Conservation (phyloP, 1,140 invertebrate genomes). For the Mylabris phalerata region DNA sequence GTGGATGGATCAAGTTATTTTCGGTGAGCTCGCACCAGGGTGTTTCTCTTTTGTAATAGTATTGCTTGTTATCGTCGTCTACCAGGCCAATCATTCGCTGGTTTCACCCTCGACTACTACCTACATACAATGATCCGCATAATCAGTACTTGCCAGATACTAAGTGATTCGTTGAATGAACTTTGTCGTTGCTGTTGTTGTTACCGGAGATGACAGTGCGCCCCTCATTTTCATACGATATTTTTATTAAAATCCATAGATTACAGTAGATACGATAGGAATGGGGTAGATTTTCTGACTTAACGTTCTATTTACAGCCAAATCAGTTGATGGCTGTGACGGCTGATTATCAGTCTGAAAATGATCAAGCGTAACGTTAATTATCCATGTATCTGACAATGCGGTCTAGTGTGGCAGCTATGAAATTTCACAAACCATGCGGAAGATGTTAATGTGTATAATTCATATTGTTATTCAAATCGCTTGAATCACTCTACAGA, state of each 20-base stretch:
- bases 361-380: no score
- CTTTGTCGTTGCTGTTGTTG: not conserved
- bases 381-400: no score
- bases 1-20: not conserved
- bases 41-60: conserved; percentile 7
- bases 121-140: conserved; percentile 20
- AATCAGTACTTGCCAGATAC: conserved; percentile 16
- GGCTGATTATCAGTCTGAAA: no score
- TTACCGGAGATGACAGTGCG: no score
- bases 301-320: no score
- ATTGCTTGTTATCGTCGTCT: conserved; percentile 19
- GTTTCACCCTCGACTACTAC: conserved; percentile 6
- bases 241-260: conserved; percentile 1
- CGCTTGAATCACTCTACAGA: not conserved
- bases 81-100: conserved; percentile 21
- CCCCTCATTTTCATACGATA: no score
- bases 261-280: not conserved
- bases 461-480: conserved; percentile 15
- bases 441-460: conserved; percentile 15
- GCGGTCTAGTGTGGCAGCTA: conserved; percentile 1
- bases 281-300: not conserved
- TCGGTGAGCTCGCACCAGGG: not conserved
- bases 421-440: conserved; percentile 14
- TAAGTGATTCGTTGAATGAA: not conserved
- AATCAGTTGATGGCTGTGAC: no score